Base-by-base conservation (phyloP, 2,113 vertebrate species). In the Cochlearius cochlearius region DNA sequence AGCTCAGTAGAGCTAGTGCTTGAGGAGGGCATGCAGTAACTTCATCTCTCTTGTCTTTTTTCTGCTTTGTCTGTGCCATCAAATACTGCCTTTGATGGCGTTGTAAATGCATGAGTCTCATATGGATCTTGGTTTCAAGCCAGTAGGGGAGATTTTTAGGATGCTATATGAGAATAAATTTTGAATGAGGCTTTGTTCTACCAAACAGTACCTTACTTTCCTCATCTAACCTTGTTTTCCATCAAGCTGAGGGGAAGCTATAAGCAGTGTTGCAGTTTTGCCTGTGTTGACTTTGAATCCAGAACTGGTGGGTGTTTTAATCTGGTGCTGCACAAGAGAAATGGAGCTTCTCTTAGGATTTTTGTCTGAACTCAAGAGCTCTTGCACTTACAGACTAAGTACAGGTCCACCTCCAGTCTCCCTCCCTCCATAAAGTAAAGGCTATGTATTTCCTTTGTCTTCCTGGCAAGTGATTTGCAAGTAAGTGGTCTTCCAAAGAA, bases 381-480 rank as follows among this genome's bases (percentile, higher is more conserved):
- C 26, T 47, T 26, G 34, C 36, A 30, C 34, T 75, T 2, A 15
- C 11, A 17, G 30, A 16, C 12, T 4, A 9, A 0, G 32, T 55
- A 36, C 38, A 63, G 60, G 43, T 32, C 69, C 22, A 22, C 47
- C 79, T 56, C 26, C n/a, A 27, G 26, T 22, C 26, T 59, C 26
- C 15, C 10, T 47, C 15, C 11, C 27, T 60, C 10, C 12, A 0
- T 2, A 3, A 16, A 43, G 21, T 3, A 6, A n/a, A 77, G 26
- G 56, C 52, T 55, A 3, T 2, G 23, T 43, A 4, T 23, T 52
- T 17, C 18, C 50, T 53, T 9, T 32, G 13, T 9, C 32, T 80
- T 41, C 55, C 30, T 56, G 26, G 1, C 52, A 2, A n/a, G n/a
- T 27, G 20, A 4, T 72, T 12, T 22, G 62, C 26, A 27, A 11